These are phyloP conservation scores for Parasteatoda tepidariorum DNA, from an alignment of 1,140 invertebrate species.

Conservation along the genomic window DNA sequence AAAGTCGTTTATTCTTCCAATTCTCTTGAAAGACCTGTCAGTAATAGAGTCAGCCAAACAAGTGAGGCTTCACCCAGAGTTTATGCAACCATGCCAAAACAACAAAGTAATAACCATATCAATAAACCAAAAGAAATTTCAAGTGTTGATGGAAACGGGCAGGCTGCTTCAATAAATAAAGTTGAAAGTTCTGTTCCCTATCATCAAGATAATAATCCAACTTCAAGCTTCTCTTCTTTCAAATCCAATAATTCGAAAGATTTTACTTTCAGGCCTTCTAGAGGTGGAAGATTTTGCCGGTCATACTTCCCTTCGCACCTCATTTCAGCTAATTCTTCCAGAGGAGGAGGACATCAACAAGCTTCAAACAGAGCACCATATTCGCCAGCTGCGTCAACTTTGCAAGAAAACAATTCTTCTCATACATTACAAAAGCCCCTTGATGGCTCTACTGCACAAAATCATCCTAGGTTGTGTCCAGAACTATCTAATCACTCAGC, in stretches of 20 bases:
- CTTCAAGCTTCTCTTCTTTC: background rate
- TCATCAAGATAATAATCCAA: background rate
- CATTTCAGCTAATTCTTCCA: slow-evolving; percentile 6
- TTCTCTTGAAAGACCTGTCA: slow-evolving; percentile 80
- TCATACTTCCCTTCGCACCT: slow-evolving; percentile 55
- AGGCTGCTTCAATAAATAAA: background rate
- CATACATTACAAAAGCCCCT: background rate
- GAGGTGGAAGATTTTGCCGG: slow-evolving; percentile 47
- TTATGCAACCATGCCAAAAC: slow-evolving; percentile 57
- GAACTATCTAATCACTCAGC: background rate
- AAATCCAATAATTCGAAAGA: background rate
- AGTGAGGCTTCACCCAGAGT: background rate
- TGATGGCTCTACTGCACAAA: slow-evolving; percentile 1
- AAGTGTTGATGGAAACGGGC: background rate
- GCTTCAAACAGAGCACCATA: background rate
- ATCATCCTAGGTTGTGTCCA: background rate
- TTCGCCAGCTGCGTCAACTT: background rate
- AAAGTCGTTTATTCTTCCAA: slow-evolving; percentile 91
- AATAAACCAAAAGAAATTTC: background rate
- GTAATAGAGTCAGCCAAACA: slow-evolving; percentile 74
- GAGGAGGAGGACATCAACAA: background rate
- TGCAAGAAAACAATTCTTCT: background rate
- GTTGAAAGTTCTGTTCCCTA: background rate
- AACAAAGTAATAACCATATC: too few relatives aligned
- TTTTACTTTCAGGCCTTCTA: slow-evolving; percentile 43